Conservation (phyloP, 1,140 invertebrate species). For the Geopemphigus sp. region DNA sequence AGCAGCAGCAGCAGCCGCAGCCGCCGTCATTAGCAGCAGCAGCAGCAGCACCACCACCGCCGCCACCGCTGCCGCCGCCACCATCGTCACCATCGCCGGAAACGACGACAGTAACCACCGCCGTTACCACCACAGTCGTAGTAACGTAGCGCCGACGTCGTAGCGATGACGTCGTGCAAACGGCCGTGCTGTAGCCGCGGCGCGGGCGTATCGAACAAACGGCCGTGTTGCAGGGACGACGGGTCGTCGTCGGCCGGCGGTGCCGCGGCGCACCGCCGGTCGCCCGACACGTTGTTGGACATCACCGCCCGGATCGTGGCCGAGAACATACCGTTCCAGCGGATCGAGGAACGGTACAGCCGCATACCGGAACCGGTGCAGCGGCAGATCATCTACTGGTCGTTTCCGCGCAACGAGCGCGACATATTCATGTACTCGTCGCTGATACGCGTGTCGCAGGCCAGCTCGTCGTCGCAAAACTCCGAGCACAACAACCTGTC, state of each 20-base stretch:
- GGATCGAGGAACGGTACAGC: conserved; percentile 81
- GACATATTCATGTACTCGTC: conserved; percentile 89
- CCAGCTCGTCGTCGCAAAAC: conserved; percentile 52
- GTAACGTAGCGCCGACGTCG: conserved; percentile 58
- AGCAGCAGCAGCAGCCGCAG: too few relatives aligned
- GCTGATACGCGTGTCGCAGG: conserved; percentile 61
- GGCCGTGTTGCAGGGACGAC: conserved; percentile 43
- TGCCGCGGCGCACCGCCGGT: conserved; percentile 47
- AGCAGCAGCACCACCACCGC: too few relatives aligned
- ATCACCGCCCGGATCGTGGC: conserved; percentile 80
- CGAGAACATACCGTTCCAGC: conserved; percentile 79
- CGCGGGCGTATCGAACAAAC: conserved; percentile 37
- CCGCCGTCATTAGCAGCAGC: too few relatives aligned
- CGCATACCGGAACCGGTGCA: conserved; percentile 85
- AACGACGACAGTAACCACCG: neutral
- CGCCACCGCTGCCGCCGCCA: too few relatives aligned
- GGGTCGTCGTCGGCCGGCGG: conserved; percentile 21
- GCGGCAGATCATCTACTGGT: conserved; percentile 82
- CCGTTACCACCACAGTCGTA: conserved; percentile 1
- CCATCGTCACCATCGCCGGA: neutral
- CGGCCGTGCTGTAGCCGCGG: conserved; percentile 39
- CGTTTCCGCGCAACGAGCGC: conserved; percentile 79
- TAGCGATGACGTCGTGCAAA: conserved; percentile 56
- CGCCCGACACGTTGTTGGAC: conserved; percentile 71
- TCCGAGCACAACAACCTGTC: conserved; percentile 74